Evolutionary conservation across 1,140 invertebrate species (phyloP), one percentile per base, ranked within the genome.

Genomic region (Gryllus bimaculatus): DNA sequence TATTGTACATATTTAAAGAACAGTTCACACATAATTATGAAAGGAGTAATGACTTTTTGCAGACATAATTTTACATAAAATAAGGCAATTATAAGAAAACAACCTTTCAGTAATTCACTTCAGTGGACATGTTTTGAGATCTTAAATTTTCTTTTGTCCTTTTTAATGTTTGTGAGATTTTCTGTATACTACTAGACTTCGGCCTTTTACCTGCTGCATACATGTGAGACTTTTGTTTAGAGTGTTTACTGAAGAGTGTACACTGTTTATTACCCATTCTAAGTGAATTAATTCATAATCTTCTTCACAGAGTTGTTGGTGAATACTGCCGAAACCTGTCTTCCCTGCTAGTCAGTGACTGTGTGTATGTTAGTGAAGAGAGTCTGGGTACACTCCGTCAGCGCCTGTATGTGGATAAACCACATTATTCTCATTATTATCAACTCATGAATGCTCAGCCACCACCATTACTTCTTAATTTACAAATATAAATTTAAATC

Each of bases 311-410:
- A 81, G 86, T 87, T 74, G 80, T 89, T 49, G 85, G 85, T n/a
- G 81, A 84, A 47, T 85, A 88, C 78, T 87, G 87, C 81, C 81
- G 79, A 7, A 84, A 85, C 0, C 81, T 89, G 48, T 84, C 86
- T 80, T 88, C 87, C 20, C 82, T 89, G 15, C 80, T 87, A 13
- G 81, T 89, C 5, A 82, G 85, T 80, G 87, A 87, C 12, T 89
- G 88, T 81, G 84, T 83, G n/a, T 87, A 88, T 79, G 85, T 89
- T 15, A 88, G 88, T 21, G 88, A 89, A 77, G 87, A 84, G 74
- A 87, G 87, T 66, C 80, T 89, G 76, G 84, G 83, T n/a, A 83
- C 86, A 5, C 84, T 89, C 82, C 85, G 88, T 74, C 84, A 85
- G 73, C 85, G 85, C 21, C 85, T 88, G 0, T 85, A 84, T 48